Evolutionary conservation across 2,113 vertebrate genomes (phyloP), one percentile per base, ranked within the genome.

Genomic region (Bufo bufo): DNA sequence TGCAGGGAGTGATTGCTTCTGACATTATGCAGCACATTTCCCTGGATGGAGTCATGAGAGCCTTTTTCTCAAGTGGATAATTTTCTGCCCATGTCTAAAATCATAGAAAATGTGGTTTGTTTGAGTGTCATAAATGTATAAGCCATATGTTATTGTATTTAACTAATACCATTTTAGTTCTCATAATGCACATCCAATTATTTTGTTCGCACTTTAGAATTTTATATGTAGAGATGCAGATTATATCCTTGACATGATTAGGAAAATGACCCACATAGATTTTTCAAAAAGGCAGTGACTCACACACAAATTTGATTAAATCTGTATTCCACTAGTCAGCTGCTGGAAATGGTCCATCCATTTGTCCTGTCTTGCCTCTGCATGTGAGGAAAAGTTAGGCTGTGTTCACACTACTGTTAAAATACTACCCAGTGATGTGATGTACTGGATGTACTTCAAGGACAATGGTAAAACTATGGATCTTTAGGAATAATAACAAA

Each of bases 61-160:
- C 71, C 23, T 45, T 71, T 85, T 75, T 85, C 84, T 85, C 84
- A 74, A 85, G 71, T 85, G 69, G 72, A 59, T 85, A 59, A 85
- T 85, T 85, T 85, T 71, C 71, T 19, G 52, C 17, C 84, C 61
- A 33, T 72, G 82, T 85, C 84, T 56, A 77, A 77, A 77, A 77
- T 85, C 71, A 85, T 14, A 45, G 71, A 59, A 85, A 56, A 77
- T 74, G 43, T 56, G 71, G 54, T 85, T 77, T 85, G 72, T 85
- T 49, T 59, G 54, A 5, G 8, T 77, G 52, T 49, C 63, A 43
- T 61, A 47, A 77, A 77, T 47, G 43, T 75, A 56, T 61, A 61
- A 77, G 72, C 84, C 84, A 85, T 85, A 85, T 85, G 84, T 61
- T 85, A 77, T 85, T 85, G 50, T 85, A 77, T 77, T 85, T 77